Conservation (phyloP, 2,113 vertebrate species). For the Sebastes schlegelii region DNA sequence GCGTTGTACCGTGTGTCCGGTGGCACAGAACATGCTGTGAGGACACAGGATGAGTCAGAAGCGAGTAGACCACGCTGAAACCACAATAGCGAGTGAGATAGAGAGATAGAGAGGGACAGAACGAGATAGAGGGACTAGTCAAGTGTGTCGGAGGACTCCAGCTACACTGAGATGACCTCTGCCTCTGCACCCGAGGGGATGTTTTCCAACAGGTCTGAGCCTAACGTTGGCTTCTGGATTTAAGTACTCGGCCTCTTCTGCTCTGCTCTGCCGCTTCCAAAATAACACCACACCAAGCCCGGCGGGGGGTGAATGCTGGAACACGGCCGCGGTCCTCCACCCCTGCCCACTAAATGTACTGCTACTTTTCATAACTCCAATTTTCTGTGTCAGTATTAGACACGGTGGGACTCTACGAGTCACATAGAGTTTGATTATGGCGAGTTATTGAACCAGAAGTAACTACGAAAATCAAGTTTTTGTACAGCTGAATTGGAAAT, state of each 20-base stretch:
- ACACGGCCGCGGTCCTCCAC: conserved; percentile 23
- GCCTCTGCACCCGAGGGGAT: conserved; percentile 51
- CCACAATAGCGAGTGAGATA: conserved; percentile 51
- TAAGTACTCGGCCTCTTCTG: conserved; percentile 59
- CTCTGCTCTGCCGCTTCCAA: conserved; percentile 47
- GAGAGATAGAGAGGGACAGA: conserved; percentile 63
- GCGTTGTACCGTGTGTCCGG: conserved; percentile 54
- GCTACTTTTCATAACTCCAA: conserved; percentile 54
- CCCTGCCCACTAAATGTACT: conserved; percentile 25
- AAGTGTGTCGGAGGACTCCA: conserved; percentile 65
- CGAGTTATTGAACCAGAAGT: conserved; percentile 40
- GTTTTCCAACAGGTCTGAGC: conserved; percentile 71
- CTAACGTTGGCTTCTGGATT: conserved; percentile 73
- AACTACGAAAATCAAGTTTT: conserved; percentile 18
- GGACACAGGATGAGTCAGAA: conserved; percentile 70
- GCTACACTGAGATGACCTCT: conserved; percentile 64
- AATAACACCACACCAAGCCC: conserved; percentile 62
- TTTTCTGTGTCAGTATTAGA: conserved; percentile 52
- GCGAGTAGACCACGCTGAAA: conserved; percentile 54
- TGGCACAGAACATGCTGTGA: conserved; percentile 72
- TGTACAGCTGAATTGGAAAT: conserved; percentile 25
- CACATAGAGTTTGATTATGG: conserved; percentile 30
- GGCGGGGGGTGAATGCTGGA: conserved; percentile 41
- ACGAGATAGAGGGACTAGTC: conserved; percentile 55
- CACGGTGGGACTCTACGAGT: conserved; percentile 29